Conservation (phyloP, 2,113 vertebrate genomes). For the Grammomys surdaster region DNA sequence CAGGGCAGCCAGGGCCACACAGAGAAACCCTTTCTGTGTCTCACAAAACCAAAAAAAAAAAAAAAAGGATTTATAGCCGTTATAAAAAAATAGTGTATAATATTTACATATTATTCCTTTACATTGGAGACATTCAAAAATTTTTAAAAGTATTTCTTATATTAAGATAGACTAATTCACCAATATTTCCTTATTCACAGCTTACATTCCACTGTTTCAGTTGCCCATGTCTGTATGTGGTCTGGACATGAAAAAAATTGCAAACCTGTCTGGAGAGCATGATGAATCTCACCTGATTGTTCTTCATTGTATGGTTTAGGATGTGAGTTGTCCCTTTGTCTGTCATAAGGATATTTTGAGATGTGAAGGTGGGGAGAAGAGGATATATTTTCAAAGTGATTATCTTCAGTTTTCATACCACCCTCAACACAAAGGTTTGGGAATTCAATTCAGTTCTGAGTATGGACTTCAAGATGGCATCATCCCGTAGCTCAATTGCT, state of each 20-base stretch:
- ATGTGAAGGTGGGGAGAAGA: background rate
- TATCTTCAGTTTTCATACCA: background rate
- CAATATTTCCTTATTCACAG: background rate
- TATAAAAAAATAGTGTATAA: background rate
- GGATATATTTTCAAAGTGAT: background rate
- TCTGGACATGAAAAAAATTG: background rate
- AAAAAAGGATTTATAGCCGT: background rate
- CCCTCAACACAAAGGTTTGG: background rate
- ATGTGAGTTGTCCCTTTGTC: background rate
- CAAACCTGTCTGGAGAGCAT: background rate
- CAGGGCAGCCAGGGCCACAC: no score
- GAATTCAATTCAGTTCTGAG: background rate
- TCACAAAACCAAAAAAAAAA: no score
- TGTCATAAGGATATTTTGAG: background rate
- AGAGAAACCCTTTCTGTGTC: no score
- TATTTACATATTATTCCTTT: background rate
- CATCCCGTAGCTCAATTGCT: background rate
- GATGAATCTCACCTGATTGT: background rate
- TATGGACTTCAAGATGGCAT: background rate
- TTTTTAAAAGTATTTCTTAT: slow-evolving; percentile 1
- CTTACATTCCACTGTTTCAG: background rate
- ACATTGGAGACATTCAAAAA: background rate
- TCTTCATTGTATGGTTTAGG: background rate
- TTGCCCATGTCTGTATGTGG: background rate
- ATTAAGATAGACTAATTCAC: background rate